Conservation (phyloP, 2,113 vertebrate genomes). For the Meleagris gallopavo region DNA sequence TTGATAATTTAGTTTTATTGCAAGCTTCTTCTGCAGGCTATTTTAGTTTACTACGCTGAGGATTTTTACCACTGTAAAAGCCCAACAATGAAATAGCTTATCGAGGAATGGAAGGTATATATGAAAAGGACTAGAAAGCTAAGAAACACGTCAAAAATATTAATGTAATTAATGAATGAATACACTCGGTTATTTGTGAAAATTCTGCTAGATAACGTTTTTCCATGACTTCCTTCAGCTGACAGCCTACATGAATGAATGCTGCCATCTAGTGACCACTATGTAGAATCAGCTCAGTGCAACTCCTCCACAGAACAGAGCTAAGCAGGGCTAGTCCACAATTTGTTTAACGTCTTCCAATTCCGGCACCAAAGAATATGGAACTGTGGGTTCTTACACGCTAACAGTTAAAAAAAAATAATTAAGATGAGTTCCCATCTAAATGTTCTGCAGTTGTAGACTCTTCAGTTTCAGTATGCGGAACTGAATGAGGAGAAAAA, state of each 20-base stretch:
- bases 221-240: rapidly evolving
- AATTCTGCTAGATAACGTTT: not conserved
- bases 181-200: not conserved
- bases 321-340: rapidly evolving
- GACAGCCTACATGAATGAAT: not conserved
- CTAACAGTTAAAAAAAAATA: not conserved
- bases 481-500: not conserved
- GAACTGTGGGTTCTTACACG: not conserved
- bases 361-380: not conserved
- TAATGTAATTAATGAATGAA: not conserved
- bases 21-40: not conserved
- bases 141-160: not conserved
- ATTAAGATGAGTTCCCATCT: not conserved
- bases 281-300: not conserved
- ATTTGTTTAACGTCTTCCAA: not conserved
- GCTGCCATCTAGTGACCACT: constrained; percentile 67
- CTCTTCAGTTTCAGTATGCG: not conserved
- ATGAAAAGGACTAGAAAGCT: not conserved
- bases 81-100: not conserved
- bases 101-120: not conserved
- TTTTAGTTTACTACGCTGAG: not conserved
- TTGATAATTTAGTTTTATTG: not conserved
- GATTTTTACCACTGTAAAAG: not conserved
- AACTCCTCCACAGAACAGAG: rapidly evolving
- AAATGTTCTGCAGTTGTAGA: not conserved